Conservation (phyloP, 2,797 vertebrate genomes). For the Lepilemur ruficaudatus region DNA sequence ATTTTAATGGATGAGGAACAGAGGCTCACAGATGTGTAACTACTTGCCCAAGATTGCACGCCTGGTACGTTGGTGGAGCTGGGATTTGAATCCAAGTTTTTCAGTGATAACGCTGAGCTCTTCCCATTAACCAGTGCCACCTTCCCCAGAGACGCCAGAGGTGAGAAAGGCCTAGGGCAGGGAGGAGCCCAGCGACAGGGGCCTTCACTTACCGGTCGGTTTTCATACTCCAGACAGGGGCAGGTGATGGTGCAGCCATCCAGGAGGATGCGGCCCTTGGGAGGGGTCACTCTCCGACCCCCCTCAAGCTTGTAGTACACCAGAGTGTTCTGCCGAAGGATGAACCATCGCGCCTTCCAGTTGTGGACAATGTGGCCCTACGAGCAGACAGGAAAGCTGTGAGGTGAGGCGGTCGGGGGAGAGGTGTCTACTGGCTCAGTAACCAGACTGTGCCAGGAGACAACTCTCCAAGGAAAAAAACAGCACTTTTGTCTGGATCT, state of each 20-base stretch:
- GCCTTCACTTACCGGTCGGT: conserved; percentile 89
- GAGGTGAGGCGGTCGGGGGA: not conserved
- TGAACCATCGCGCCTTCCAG: conserved; percentile 97
- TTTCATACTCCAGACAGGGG: conserved; percentile 94
- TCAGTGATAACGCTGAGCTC: not conserved
- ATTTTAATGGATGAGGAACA: not conserved
- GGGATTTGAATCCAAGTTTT: not conserved
- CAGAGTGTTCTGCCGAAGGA: conserved; percentile 91
- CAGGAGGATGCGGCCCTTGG: conserved; percentile 91
- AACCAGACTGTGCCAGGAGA: not conserved
- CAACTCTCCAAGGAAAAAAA: not conserved
- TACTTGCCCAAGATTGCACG: not conserved
- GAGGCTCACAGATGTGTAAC: not conserved
- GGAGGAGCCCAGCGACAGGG: not conserved
- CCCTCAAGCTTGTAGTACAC: conserved; percentile 94
- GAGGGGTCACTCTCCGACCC: conserved; percentile 89
- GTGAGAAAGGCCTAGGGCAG: not conserved
- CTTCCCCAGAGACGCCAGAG: not conserved
- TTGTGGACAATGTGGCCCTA: conserved; percentile 96
- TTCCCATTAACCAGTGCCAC: not conserved
- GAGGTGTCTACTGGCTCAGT: not conserved
- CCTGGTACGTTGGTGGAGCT: not conserved
- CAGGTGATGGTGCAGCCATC: conserved; percentile 91
- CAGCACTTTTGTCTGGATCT: not conserved
- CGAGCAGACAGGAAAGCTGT: conserved; percentile 37